Evolutionary conservation across 2,797 vertebrate genomes (phyloP), one percentile per base, ranked within the genome.

Genomic region (Chelmon rostratus): DNA sequence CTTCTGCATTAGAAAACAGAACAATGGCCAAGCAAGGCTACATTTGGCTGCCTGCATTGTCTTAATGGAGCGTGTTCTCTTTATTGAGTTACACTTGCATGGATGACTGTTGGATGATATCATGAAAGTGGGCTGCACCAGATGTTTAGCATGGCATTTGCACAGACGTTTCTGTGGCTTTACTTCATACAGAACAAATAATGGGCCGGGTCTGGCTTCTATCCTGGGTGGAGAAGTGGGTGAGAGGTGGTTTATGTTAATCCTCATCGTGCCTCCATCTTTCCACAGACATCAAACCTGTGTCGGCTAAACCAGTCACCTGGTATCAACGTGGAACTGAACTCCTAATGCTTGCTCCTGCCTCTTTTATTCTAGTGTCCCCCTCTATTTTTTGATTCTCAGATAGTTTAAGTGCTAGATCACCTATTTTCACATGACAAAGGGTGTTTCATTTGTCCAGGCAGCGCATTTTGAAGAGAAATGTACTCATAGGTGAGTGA

Each of bases 111-210:
- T 56, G 28, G 71, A 78, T 90, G 89, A 90, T 68, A 82, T 87
- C 88, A 87, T 81, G 8, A 74, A 40, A 46, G 50, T 16, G 0
- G 61, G 47, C 53, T 56, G 57, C 38, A 49, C 78, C 89, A 90
- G 86, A 87, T 89, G 87, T 84, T 86, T 77, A 73, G 59, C 66
- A 70, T 88, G 84, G 86, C 84, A 83, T 84, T 19, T 49, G 79
- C 70, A 76, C 84, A 66, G 63, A 76, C 78, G 71, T 89, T 81
- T 89, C 81, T 89, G 68, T 78, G 84, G 84, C 68, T 86, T 61
- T 65, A 63, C 76, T 83, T 89, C 77, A 83, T 44, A 44, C 76
- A 84, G 76, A 84, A 81, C 75, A 87, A 87, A 89, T 83, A 83
- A 64, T 67, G 65, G 79, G 16, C 52, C 68, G 33, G 75, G 62